A percentile compares a stretch with the other conserved stretches of the same genome.
phyloP scores from a whole-genome alignment of 1,140 invertebrate species.

The Drosophila prosaltans region DNA sequence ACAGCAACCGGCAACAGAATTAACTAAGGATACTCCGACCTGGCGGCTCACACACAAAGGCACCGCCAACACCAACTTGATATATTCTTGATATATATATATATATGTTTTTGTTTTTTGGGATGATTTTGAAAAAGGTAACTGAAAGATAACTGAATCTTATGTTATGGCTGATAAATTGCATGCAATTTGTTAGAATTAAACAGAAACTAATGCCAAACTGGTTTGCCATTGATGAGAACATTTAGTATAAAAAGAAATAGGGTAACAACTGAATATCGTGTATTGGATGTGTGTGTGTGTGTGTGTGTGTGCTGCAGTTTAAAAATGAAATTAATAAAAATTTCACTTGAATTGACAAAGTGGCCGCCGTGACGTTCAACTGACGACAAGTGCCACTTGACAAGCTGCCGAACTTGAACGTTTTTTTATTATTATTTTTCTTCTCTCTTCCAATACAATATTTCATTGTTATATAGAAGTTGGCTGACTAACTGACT shows the following conservation, averaged over 20 bases:
- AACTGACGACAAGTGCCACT: slow-evolving; percentile 80
- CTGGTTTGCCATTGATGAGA: slow-evolving; percentile 62
- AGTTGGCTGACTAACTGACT: slow-evolving; percentile 49
- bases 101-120: slow-evolving; percentile 28
- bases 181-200: slow-evolving; percentile 79
- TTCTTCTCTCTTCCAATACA: slow-evolving; percentile 50
- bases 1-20: slow-evolving; percentile 14
- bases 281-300: slow-evolving; percentile 22
- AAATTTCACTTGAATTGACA: slow-evolving; percentile 82
- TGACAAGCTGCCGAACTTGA: slow-evolving; percentile 82
- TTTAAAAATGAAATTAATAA: slow-evolving; percentile 79
- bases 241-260: slow-evolving; percentile 41
- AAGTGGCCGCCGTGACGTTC: slow-evolving; percentile 81
- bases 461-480: slow-evolving; percentile 76
- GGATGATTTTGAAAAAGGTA: slow-evolving; percentile 7
- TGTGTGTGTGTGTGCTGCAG: slow-evolving; percentile 56
- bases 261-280: slow-evolving; percentile 4
- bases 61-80: slow-evolving; percentile 44
- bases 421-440: slow-evolving; percentile 55
- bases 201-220: slow-evolving; percentile 68
- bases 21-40: slow-evolving; percentile 68
- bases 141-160: slow-evolving; percentile 15
- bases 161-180: slow-evolving; percentile 58
- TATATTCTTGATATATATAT: background rate
- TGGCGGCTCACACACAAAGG: slow-evolving; percentile 53